phyloP scores from a whole-genome alignment of 2,888 invertebrate species.

The Erannis defoliaria region DNA sequence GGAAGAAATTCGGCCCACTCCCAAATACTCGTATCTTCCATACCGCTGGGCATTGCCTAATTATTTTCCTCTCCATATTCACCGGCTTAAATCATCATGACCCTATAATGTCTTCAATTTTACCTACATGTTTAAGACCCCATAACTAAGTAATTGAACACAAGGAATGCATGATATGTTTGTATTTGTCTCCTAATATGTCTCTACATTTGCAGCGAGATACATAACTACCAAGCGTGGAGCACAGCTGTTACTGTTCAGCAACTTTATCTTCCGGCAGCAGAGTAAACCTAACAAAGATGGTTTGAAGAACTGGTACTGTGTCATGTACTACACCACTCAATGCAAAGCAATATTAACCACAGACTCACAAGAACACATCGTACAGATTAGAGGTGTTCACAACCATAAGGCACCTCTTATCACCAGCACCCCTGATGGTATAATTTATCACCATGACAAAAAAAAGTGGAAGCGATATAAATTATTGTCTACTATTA shows the following conservation, averaged over 20 bases:
- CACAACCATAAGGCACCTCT: constrained; percentile 58
- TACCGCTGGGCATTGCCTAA: too few relatives aligned
- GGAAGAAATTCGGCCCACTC: too few relatives aligned
- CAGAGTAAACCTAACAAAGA: constrained; percentile 57
- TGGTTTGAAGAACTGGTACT: constrained; percentile 61
- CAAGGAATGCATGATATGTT: too few relatives aligned
- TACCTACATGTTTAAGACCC: not conserved
- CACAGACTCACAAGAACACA: constrained; percentile 55
- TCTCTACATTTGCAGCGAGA: constrained; percentile 51
- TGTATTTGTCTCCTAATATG: not conserved
- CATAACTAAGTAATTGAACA: not conserved
- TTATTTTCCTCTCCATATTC: not conserved
- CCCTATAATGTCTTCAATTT: too few relatives aligned
- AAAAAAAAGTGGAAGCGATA: constrained; percentile 20
- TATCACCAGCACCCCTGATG: constrained; percentile 51
- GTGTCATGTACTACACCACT: constrained; percentile 55
- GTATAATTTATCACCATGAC: constrained; percentile 45
- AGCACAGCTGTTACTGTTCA: constrained; percentile 56
- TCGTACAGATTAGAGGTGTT: constrained; percentile 55
- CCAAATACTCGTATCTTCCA: too few relatives aligned
- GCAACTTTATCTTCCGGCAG: constrained; percentile 53
- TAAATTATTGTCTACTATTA: not conserved
- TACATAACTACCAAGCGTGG: constrained; percentile 58
- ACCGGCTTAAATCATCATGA: too few relatives aligned
- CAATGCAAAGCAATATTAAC: constrained; percentile 57